Percentiles rank a stretch among this genome's conserved stretches.
Conservation (phyloP, 1,140 invertebrate species). For the Spodoptera frugiperda region DNA sequence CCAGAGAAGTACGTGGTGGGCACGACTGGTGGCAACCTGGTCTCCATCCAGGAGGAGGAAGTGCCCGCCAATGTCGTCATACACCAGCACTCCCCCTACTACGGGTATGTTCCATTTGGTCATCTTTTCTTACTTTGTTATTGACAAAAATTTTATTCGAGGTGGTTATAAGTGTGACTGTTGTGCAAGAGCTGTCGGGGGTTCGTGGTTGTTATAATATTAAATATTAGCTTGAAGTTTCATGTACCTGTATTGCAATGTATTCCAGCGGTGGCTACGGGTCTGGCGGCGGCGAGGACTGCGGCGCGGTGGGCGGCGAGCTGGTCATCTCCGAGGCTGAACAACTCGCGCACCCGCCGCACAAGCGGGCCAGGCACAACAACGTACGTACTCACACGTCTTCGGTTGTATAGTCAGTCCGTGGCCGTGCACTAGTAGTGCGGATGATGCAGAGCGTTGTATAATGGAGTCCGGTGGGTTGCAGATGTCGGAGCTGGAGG, state of each 20-base stretch:
- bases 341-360: conserved; percentile 70
- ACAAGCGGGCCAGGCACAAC: conserved; percentile 69
- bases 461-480: neutral
- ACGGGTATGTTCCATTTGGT: conserved; percentile 65
- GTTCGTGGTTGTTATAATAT: no score
- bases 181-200: no score
- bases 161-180: no score
- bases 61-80: conserved; percentile 75
- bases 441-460: no score
- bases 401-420: no score
- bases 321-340: conserved; percentile 78
- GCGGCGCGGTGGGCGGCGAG: conserved; percentile 73
- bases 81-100: conserved; percentile 81
- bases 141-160: no score
- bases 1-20: conserved; percentile 85
- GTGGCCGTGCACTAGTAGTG: no score
- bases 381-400: conserved; percentile 57
- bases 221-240: no score
- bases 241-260: no score
- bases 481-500: conserved; percentile 76
- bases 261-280: conserved; percentile 66
- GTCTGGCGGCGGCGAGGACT: conserved; percentile 65
- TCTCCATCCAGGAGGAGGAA: conserved; percentile 83
- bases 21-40: conserved; percentile 77
- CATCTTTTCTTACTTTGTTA: neutral